Base-by-base conservation (phyloP, 37 sponge, comb jelly and placozoan genomes). In the Crambe crambe region DNA sequence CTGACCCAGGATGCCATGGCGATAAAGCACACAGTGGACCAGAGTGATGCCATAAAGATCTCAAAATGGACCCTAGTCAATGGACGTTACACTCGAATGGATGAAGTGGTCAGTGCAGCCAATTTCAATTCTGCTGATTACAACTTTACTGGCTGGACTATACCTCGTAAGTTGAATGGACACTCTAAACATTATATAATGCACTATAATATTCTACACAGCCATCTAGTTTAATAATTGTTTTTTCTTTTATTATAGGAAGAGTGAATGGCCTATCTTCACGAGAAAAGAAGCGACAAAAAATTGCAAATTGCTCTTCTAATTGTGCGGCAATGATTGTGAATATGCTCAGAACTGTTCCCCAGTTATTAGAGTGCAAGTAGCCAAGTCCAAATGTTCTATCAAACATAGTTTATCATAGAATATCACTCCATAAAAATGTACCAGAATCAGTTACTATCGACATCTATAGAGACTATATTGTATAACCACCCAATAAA, bases 281-380 rank as follows among this genome's bases (percentile, higher is more conserved):
- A 1, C 47, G 63, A 36, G 72, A 34, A 43, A 26, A 21, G 21
- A 85, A 85, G 78, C 40, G 51, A 60, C 20, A 63, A n/a, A 85
- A 42, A 72, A 68, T 87, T 58, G 56, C 58, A 22, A 37, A 17
- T 6, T 87, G 88, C 54, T 69, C 42, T 1, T 25, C 38, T 9
- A 68, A 70, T 34, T 87, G 88, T 39, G 69, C 88, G 0, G n/a
- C 56, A 10, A 27, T 81, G 18, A 82, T 87, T 2, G 70, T 75
- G 21, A 59, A 75, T 20, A 75, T 87, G 72, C 73, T 87, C 6
- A 67, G 82, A 71, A 42, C 73, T 5, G 63, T 81, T 12, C 1
- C 41, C 22, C 22, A 10, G 51, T 15, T 6, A 47, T 47, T 47
- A 47, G 51, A 47, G 10, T 47, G 51, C 12, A 47, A 47, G 51